These are phyloP conservation scores for Diaprepes abbreviatus DNA, from an alignment of 2,888 invertebrate genomes.

Conservation along the genomic window DNA sequence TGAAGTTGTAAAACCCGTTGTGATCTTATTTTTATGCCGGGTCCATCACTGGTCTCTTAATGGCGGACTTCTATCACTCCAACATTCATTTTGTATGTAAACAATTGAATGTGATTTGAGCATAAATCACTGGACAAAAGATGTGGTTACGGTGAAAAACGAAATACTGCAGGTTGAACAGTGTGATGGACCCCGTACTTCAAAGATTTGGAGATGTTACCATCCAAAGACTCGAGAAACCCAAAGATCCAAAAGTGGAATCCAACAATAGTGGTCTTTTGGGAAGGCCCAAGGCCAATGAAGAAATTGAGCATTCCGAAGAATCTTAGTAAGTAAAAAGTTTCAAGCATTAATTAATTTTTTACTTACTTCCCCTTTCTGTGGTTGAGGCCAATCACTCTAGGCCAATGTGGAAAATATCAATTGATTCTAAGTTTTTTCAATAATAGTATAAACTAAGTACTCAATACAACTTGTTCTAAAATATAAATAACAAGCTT, in stretches of 20 bases:
- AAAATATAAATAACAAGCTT: no score
- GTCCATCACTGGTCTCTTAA: slow-evolving; percentile 25
- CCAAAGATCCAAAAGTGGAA: slow-evolving; percentile 58
- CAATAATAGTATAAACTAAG: no score
- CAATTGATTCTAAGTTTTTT: no score
- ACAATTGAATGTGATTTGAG: slow-evolving; percentile 26
- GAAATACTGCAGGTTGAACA: neutral
- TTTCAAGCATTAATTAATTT: no score
- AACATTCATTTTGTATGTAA: slow-evolving; percentile 37
- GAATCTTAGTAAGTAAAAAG: slow-evolving; percentile 40
- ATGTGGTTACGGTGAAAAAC: slow-evolving; percentile 24
- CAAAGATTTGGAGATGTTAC: slow-evolving; percentile 74
- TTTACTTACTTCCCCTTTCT: no score
- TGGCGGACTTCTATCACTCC: slow-evolving; percentile 29
- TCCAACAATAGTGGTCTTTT: slow-evolving; percentile 52
- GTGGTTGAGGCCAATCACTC: no score
- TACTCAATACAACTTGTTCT: no score
- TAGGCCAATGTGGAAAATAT: no score
- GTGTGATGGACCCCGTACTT: slow-evolving; percentile 70
- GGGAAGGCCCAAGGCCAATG: slow-evolving; percentile 53
- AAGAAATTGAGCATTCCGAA: slow-evolving; percentile 48
- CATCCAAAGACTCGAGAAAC: slow-evolving; percentile 69
- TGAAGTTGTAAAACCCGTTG: neutral
- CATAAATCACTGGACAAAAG: neutral
- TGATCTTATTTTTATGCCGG: slow-evolving; percentile 11